phyloP scores from a whole-genome alignment of 2,113 vertebrate species.

The Scopus umbretta region DNA sequence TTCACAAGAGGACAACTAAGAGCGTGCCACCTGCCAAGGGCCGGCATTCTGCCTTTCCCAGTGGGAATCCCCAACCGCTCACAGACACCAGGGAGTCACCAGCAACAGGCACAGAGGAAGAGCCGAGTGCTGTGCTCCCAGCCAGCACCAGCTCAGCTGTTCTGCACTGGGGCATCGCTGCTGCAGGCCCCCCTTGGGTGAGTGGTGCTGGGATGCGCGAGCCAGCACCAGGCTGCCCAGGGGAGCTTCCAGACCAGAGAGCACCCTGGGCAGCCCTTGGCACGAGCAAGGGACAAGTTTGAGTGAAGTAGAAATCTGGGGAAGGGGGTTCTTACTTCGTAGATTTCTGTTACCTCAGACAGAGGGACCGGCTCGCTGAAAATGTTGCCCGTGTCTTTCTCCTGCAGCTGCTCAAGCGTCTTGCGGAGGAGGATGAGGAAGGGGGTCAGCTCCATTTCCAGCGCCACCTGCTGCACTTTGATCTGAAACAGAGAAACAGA shows the following conservation, averaged over 20 bases:
- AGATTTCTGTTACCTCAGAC: conserved; percentile 93
- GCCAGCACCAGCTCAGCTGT: neutral
- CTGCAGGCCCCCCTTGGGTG: neutral
- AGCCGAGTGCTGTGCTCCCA: neutral
- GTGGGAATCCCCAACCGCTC: neutral
- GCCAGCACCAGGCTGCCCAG: neutral
- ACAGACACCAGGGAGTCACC: neutral
- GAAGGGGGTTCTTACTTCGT: conserved; percentile 83
- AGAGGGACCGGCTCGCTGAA: conserved; percentile 96
- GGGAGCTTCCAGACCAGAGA: neutral
- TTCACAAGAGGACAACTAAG: neutral
- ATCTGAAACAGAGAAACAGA: conserved; percentile 78
- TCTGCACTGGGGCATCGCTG: neutral
- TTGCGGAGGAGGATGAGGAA: conserved; percentile 93
- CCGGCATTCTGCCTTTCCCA: neutral
- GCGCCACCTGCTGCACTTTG: conserved; percentile 93
- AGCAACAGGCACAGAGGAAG: neutral
- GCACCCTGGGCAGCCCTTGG: conserved; percentile 14
- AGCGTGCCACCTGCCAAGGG: neutral
- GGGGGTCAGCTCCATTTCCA: conserved; percentile 97
- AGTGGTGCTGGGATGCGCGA: neutral
- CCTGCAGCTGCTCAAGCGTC: conserved; percentile 94
- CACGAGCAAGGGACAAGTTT: conserved; percentile 28
- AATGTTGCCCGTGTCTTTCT: conserved; percentile 96
- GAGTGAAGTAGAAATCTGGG: conserved; percentile 68